Base-by-base conservation (phyloP, 1,140 invertebrate genomes). In the Mizuhopecten yessoensis region DNA sequence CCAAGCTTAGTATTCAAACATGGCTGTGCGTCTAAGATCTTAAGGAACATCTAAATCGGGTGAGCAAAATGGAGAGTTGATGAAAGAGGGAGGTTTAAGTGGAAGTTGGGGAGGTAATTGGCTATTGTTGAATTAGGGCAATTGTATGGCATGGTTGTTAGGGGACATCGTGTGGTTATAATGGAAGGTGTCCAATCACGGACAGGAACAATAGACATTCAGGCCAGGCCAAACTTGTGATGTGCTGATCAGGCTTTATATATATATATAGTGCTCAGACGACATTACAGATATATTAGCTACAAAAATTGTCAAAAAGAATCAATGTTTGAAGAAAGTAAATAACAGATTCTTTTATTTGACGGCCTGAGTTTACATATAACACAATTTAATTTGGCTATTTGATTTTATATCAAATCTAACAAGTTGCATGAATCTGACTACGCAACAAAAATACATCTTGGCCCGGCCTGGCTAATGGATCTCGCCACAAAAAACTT, bases 21-120 rank as follows among this genome's bases (percentile, higher is more conserved):
- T 11, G 23, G 57, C 57, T 75, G 57, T 75, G 57, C 5, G 57
- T 75, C 57, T 75, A 29, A 75, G 57, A 75, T 75, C 57, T 75
- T 75, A 75, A 75, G 57, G 57, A 75, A 75, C 57, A 75, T 75
- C 57, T 75, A 75, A 75, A 75, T 75, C 57, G 57, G 57, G 57
- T 75, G 57, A 75, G 57, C n/a, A 75, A 75, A 75, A 75, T 75
- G 57, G 23, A 17, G 57, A 75, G 57, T 75, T 75, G 57, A 75
- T 75, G 57, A 75, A 75, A 75, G 57, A 75, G 57, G 57, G 57
- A 75, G 57, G 57, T 75, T 75, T 75, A 75, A 75, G 57, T 75
- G 57, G 57, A 75, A n/a, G 57, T 29, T 17, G 57, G 57, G 57
- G 29, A 75, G n/a, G 57, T 75, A 75, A 75, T 75, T 75, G n/a